A percentile compares a stretch with the other conserved stretches of the same genome.
phyloP scores from a whole-genome alignment of 2,888 invertebrate genomes.

The Mechanitis messenoides region DNA sequence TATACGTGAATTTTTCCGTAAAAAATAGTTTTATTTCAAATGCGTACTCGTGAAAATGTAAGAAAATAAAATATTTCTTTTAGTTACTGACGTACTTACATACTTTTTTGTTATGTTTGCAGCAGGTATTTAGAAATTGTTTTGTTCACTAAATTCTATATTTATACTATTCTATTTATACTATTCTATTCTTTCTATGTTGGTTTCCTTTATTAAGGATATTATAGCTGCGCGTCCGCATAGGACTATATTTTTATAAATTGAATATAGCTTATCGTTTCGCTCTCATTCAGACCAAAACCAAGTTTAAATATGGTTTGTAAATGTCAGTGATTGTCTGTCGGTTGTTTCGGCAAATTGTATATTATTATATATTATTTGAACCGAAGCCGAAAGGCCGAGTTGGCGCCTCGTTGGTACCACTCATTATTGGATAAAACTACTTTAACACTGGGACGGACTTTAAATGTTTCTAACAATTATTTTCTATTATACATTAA shows the following conservation, averaged over 20 bases:
- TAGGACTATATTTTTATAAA: background rate
- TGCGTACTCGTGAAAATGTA: too few species aligned
- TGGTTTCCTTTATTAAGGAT: too few species aligned
- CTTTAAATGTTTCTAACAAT: conserved; percentile 13
- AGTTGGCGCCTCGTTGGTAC: conserved; percentile 68
- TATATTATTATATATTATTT: conserved; percentile 52
- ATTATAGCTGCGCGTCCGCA: background rate
- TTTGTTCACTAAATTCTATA: too few species aligned
- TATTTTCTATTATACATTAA: background rate
- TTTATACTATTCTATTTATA: too few species aligned
- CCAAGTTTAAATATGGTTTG: conserved; percentile 11
- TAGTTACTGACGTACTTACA: too few species aligned
- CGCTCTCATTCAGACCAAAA: background rate
- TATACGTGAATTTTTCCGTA: too few species aligned
- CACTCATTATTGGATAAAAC: conserved; percentile 52
- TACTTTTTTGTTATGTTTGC: too few species aligned
- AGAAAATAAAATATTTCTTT: too few species aligned
- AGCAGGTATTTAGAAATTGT: too few species aligned
- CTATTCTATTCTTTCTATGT: too few species aligned
- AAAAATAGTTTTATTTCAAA: too few species aligned
- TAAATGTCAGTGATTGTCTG: conserved; percentile 44
- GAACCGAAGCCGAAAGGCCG: conserved; percentile 49
- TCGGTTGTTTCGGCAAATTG: conserved; percentile 60
- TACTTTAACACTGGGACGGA: conserved; percentile 45
- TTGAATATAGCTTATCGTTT: conserved; percentile 2